Conservation (phyloP, 1,140 invertebrate genomes). For the Drosophila simulans region DNA sequence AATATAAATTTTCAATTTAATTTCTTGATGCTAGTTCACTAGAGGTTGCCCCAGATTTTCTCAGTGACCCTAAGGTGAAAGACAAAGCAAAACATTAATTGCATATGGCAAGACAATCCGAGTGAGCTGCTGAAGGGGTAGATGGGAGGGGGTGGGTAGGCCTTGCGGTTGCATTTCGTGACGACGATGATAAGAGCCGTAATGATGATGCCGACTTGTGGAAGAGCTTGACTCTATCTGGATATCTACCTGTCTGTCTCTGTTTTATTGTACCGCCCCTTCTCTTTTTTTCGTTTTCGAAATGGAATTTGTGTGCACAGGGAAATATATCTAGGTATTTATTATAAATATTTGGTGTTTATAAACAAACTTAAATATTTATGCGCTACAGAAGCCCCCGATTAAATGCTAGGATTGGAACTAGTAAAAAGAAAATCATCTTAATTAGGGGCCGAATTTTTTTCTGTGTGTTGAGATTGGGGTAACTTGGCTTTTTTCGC, state of each 20-base stretch:
- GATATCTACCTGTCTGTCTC: constrained; percentile 26
- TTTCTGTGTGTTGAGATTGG: constrained; percentile 22
- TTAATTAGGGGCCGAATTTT: neutral
- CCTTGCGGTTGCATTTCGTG: constrained; percentile 62
- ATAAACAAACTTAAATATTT: neutral
- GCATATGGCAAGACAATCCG: constrained; percentile 51
- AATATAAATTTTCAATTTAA: too few species aligned
- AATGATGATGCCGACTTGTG: constrained; percentile 40
- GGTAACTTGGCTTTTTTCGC: constrained; percentile 45
- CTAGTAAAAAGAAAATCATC: too few species aligned
- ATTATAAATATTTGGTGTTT: neutral
- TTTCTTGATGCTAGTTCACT: too few species aligned
- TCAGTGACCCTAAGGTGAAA: constrained; percentile 44
- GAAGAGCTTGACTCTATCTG: constrained; percentile 27
- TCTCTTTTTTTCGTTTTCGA: constrained; percentile 3
- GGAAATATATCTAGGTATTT: neutral
- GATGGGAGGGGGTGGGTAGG: constrained; percentile 5
- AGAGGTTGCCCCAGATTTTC: neutral
- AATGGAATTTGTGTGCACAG: constrained; percentile 25
- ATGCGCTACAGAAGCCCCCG: too few species aligned
- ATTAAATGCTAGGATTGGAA: too few species aligned
- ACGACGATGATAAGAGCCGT: constrained; percentile 49
- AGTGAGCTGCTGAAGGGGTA: constrained; percentile 1
- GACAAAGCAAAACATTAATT: constrained; percentile 62
- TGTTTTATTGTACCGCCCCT: constrained; percentile 5